Evolutionary conservation across 2,113 vertebrate genomes (phyloP).

Genomic region (Erythrolamprus reginae): DNA sequence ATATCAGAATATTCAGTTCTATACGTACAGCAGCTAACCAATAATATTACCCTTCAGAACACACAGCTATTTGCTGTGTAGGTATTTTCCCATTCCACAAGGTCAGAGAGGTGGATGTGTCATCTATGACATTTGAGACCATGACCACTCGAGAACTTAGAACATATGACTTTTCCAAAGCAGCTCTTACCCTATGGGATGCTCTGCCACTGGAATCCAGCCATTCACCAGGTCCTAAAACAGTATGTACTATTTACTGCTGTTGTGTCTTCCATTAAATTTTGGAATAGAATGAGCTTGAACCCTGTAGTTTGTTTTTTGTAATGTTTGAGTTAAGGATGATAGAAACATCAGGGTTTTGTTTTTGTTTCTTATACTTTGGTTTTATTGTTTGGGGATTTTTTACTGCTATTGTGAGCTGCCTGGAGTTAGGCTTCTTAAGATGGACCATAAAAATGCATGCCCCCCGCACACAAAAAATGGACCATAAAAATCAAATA

Average conservation of each 20-base stretch:
- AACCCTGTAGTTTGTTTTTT: not conserved
- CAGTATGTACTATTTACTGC: too few species aligned
- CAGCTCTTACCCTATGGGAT: not conserved
- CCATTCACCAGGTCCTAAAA: not conserved
- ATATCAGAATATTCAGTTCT: too few species aligned
- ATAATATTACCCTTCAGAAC: too few species aligned
- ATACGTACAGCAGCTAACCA: too few species aligned
- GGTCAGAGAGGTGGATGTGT: not conserved
- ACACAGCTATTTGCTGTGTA: too few species aligned
- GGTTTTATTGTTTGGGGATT: not conserved
- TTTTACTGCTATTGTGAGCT: not conserved
- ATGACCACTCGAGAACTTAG: not conserved
- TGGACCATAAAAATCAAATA: not conserved
- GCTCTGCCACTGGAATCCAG: not conserved
- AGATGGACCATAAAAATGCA: not conserved
- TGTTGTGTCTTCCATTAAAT: not conserved
- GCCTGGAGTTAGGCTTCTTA: not conserved
- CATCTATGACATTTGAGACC: not conserved
- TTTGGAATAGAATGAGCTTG: not conserved
- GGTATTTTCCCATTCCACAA: not conserved
- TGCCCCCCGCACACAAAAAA: too few species aligned
- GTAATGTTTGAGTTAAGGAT: not conserved
- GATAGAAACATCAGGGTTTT: not conserved
- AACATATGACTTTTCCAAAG: not conserved
- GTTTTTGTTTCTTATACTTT: not conserved